Evolutionary conservation across 2,888 invertebrate genomes (phyloP).

Genomic region (Diploptera punctata): DNA sequence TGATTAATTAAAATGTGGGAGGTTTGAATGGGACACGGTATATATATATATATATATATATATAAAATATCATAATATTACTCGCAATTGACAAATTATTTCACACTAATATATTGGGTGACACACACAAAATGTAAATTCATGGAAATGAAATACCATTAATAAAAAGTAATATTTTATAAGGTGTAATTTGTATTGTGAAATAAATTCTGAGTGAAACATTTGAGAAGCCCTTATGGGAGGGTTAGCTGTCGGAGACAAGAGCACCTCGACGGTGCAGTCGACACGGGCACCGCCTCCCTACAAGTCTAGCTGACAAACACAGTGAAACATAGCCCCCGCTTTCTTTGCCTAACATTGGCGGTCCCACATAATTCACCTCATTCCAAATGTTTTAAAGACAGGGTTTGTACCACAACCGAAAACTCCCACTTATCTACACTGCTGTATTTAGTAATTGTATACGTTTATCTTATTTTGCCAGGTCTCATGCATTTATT

Average conservation of each 20-base stretch:
- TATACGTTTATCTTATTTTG: not conserved
- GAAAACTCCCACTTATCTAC: not conserved
- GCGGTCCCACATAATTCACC: constrained; percentile 1
- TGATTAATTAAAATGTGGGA: no score
- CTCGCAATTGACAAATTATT: no score
- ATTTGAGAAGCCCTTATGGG: not conserved
- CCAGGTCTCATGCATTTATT: not conserved
- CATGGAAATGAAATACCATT: no score
- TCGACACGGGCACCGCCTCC: not conserved
- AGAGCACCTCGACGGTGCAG: not conserved
- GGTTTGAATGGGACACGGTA: no score
- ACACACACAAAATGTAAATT: no score
- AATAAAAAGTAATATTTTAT: no score
- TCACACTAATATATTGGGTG: no score
- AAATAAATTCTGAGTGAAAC: not conserved
- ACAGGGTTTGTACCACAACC: no score
- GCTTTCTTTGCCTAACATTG: not conserved
- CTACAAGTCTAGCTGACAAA: not conserved
- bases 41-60: no score
- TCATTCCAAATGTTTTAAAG: not conserved
- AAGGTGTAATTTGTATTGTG: no score
- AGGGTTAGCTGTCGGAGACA: not conserved
- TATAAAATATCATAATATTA: no score
- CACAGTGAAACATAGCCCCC: not conserved
- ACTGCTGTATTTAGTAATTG: not conserved